Evolutionary conservation across 2,113 vertebrate genomes (phyloP), one percentile per base, ranked within the genome.

Genomic region (zebrafish (Danio rerio)): DNA sequence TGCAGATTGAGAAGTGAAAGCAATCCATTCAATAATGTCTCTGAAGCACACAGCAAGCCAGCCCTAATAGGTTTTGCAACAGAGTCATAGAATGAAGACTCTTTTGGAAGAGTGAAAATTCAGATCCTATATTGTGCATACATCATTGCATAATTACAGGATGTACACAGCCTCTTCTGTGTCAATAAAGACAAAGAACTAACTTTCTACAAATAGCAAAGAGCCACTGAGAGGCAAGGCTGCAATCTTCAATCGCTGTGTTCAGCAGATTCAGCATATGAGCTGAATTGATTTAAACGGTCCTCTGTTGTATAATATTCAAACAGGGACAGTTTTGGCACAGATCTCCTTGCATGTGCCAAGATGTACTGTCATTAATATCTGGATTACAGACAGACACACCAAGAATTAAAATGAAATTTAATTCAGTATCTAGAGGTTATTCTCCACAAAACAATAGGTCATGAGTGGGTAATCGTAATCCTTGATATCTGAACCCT

Each of bases 331-430:
- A 78, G 75, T 81, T 83, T 85, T 80, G 83, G 81, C 87, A 88
- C 89, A 86, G 81, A 85, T 70, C 63, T 40, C 65, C 81, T 20
- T 52, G 81, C 50, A 78, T 87, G 87, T 83, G 83, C 88, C 81
- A 78, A 87, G 85, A 84, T 58, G 31, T 31, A 31, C 31, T 31
- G 62, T 88, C 89, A 91, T 91, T 89, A 87, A 90, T 85, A 86
- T 88, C 88, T 90, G 88, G 89, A 89, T 88, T 83, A 90, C 88
- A 88, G 84, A 84, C 62, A 77, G 59, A 69, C 80, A 84, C 88
- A 86, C 90, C 84, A 79, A 80, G 80, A 86, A 89, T 89, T 78
- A 86, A 88, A 78, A 75, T 45, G 81, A 12, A 49, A 72, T 65
- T 87, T 81, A 73, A 87, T 88, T 85, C 15, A 66, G 53, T 70